A percentile compares a stretch with the other conserved stretches of the same genome.
Evolutionary conservation across 2,888 invertebrate genomes (phyloP).

Genomic region (Drosophila melanosoma): DNA sequence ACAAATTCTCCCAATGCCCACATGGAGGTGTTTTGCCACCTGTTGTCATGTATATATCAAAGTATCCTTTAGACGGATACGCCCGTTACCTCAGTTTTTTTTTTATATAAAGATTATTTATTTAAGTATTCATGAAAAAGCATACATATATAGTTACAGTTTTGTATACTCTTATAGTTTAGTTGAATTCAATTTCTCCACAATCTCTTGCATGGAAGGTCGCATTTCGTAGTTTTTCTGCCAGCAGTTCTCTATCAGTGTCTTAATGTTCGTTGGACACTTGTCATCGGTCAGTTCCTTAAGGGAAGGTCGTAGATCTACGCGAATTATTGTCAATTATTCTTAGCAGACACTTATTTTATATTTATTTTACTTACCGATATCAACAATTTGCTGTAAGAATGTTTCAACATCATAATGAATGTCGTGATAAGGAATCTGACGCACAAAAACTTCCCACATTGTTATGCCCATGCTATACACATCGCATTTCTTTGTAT

Average conservation of each 20-base stretch:
- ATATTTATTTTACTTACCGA: background rate
- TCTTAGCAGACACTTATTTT: background rate
- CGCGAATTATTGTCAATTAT: background rate
- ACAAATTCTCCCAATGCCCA: background rate
- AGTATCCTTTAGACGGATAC: background rate
- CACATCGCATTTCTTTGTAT: background rate
- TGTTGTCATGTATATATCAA: background rate
- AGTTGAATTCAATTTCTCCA: background rate
- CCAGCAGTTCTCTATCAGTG: background rate
- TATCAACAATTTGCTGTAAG: fast-evolving
- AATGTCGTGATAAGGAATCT: background rate
- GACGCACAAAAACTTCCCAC: background rate
- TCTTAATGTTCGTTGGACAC: background rate
- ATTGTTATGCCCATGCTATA: background rate
- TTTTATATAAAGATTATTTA: background rate
- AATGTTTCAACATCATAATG: fast-evolving
- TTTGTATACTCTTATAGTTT: no score
- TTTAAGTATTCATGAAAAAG: background rate
- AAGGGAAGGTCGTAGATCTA: background rate
- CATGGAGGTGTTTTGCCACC: background rate
- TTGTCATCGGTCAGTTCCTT: background rate
- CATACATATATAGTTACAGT: background rate
- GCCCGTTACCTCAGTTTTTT: background rate
- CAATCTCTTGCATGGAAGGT: background rate
- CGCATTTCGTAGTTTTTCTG: fast-evolving